Conservation (phyloP, 2,797 vertebrate genomes). For the Malacoraja senta region DNA sequence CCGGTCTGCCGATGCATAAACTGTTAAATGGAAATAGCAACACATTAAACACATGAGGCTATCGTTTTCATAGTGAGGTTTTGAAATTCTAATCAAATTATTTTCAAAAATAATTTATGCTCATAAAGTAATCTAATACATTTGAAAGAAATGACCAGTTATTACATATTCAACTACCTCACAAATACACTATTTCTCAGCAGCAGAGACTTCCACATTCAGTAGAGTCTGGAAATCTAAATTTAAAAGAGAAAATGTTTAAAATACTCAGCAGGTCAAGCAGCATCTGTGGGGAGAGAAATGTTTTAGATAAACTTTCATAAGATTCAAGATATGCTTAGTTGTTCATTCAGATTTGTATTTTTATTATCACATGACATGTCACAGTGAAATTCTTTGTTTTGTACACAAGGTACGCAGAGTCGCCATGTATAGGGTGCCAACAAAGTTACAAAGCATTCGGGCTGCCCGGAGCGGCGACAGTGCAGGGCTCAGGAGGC, state of each 20-base stretch:
- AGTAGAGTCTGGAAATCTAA: no score
- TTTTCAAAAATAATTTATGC: background rate
- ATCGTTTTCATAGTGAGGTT: background rate
- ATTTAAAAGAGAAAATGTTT: no score
- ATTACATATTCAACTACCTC: background rate
- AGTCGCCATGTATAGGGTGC: no score
- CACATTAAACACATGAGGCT: background rate
- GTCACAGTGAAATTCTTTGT: no score
- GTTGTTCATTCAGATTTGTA: background rate
- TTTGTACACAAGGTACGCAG: no score
- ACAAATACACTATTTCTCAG: background rate
- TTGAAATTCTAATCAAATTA: background rate
- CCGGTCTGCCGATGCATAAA: conserved; percentile 69
- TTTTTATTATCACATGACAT: no score
- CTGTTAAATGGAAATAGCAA: conserved; percentile 53
- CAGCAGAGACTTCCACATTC: background rate
- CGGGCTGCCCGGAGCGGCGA: no score
- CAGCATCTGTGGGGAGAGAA: no score
- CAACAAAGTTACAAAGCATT: no score
- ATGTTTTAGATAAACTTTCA: no score
- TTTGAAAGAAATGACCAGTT: background rate
- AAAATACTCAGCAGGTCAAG: no score
- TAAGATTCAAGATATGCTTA: background rate
- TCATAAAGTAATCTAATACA: background rate
- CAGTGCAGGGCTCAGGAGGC: no score